Base-by-base conservation (phyloP, 2,797 vertebrate species). In the Eutrigla gurnardus region DNA sequence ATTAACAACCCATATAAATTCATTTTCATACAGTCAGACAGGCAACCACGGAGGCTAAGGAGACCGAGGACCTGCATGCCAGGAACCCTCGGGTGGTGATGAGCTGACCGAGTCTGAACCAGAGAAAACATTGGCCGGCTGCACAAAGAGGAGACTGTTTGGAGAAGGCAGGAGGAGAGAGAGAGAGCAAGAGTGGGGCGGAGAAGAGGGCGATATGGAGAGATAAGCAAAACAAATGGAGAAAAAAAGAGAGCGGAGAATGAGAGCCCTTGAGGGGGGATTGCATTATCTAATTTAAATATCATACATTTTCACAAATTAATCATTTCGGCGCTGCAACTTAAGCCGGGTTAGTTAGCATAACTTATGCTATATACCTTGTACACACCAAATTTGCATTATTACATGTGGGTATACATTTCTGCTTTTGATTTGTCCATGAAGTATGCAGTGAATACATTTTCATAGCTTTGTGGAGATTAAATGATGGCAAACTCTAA, bases 91-190 rank as follows among this genome's bases (percentile, higher is more conserved):
- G 0, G 70, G 80, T 77, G 42, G 12, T 73, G 77, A 77, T 81
- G 81, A 74, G 73, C 52, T 33, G 61, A 80, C 70, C 80, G 79
- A 90, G 64, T 83, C 85, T 86, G 66, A 81, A 58, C 73, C 70
- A 78, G 67, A 82, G 75, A 85, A 88, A 85, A 78, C 72, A 77
- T 49, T 88, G 88, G 83, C 84, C 84, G 67, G 65, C 72, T 77
- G 65, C 66, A 85, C 74, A 85, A 87, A 85, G 85, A 76, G 35
- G 49, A 84, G 57, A 65, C 46, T 84, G 73, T 84, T 84, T 75
- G 52, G 79, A 77, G 33, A 62, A 78, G 36, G 75, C 57, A 75
- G 43, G 52, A 77, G 75, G 35, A 62, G 64, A 67, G 25, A 67
- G 25, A 1, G 25, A 25, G 59, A 52, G 65, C 45, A 42, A 53